Conservation (phyloP, 2,888 invertebrate species). For the Xanthorhoe designata region DNA sequence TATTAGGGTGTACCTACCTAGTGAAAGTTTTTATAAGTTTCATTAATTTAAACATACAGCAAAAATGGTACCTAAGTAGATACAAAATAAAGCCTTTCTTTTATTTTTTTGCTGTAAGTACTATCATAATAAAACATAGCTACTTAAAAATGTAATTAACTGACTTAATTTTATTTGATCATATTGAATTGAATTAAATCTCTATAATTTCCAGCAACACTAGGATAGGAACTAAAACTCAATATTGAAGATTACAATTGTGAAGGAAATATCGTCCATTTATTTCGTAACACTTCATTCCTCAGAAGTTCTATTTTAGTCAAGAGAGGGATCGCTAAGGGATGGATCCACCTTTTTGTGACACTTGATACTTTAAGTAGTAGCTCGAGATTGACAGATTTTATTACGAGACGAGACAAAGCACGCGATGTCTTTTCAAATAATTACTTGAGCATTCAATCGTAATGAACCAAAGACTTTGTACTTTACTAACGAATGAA, state of each 20-base stretch:
- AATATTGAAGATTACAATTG: constrained; percentile 18
- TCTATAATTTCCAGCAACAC: background rate
- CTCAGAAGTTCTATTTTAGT: constrained; percentile 34
- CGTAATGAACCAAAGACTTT: background rate
- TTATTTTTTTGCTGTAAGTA: no score
- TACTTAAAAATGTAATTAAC: no score
- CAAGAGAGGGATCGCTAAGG: constrained; percentile 50
- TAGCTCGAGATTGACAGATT: constrained; percentile 41
- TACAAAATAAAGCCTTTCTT: no score
- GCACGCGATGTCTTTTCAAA: constrained; percentile 9
- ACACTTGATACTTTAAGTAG: constrained; percentile 52
- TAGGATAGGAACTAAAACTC: background rate
- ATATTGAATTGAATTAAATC: background rate
- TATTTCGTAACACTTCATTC: constrained; percentile 23
- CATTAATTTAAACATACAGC: no score
- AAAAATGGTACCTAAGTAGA: no score
- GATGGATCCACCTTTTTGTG: constrained; percentile 57
- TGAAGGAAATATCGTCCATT: constrained; percentile 29
- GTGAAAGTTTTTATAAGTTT: no score
- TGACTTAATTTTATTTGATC: no score
- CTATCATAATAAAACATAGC: no score
- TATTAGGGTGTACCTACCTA: no score
- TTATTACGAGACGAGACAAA: constrained; percentile 28
- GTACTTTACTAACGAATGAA: background rate
- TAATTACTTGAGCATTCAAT: background rate